Percentiles rank a stretch among this genome's conserved stretches.
Evolutionary conservation across 2,797 vertebrate species (phyloP).

Genomic region (Fratercula arctica): DNA sequence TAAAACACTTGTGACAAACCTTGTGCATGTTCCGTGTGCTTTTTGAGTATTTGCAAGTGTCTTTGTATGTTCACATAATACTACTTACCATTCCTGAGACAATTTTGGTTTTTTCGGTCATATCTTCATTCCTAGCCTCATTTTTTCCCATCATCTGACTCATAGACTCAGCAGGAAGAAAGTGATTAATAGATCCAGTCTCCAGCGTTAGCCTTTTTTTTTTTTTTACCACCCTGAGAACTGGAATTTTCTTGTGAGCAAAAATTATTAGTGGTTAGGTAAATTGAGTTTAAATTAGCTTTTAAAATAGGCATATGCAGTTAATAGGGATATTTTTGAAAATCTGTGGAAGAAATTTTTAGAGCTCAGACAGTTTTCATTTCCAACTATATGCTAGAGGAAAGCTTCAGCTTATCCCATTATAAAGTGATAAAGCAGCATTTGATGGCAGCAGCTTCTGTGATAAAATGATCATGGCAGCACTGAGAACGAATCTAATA

Average conservation of each 20-base stretch:
- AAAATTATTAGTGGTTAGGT: background rate
- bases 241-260: background rate
- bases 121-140: background rate
- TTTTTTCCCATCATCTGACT: background rate
- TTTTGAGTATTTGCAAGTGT: background rate
- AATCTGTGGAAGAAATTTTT: slow-evolving; percentile 38
- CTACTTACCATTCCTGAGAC: background rate
- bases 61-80: background rate
- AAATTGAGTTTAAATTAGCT: slow-evolving; percentile 2
- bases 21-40: background rate
- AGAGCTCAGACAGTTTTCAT: slow-evolving; percentile 54
- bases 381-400: slow-evolving; percentile 54
- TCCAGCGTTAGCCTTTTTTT: background rate
- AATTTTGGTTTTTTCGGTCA: background rate
- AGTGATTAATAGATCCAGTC: background rate
- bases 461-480: slow-evolving; percentile 80
- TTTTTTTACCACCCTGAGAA: background rate
- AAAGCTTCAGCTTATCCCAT: slow-evolving; percentile 69
- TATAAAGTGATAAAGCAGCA: slow-evolving; percentile 75
- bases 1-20: background rate
- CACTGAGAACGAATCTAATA: slow-evolving; percentile 79
- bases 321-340: slow-evolving; percentile 41
- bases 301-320: slow-evolving; percentile 1
- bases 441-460: slow-evolving; percentile 70
- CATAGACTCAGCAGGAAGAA: background rate